Conservation (phyloP, 2,797 vertebrate genomes). For the Oophaga sylvatica region DNA sequence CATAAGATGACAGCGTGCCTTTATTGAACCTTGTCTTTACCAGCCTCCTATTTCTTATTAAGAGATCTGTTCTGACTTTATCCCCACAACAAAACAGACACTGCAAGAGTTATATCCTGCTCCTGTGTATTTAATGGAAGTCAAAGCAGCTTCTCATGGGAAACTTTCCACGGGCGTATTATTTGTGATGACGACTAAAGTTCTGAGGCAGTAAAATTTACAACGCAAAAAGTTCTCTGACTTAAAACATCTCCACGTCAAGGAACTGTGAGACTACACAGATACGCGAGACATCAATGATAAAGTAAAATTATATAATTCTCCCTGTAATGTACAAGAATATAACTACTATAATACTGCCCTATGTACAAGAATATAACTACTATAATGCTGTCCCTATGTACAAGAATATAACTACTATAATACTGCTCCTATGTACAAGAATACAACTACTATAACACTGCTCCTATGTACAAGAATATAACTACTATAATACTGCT, state of each 20-base stretch:
- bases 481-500: conserved; percentile 15
- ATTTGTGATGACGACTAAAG: not conserved
- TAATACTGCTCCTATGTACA: conserved; percentile 4
- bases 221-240: not conserved
- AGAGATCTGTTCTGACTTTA: not conserved
- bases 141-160: conserved; percentile 24
- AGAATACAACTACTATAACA: not conserved
- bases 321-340: not conserved
- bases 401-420: conserved; percentile 7
- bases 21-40: too few relatives aligned
- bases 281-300: not conserved
- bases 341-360: too few relatives aligned
- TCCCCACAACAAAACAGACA: conserved; percentile 27
- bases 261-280: not conserved
- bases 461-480: not conserved
- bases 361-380: conserved; percentile 5
- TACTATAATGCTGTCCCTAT: conserved; percentile 6
- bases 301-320: not conserved
- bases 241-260: not conserved
- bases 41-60: not conserved
- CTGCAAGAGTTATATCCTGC: conserved; percentile 20
- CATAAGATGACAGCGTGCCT: too few relatives aligned
- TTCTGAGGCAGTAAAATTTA: not conserved
- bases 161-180: conserved; percentile 12
- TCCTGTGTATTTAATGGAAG: conserved; percentile 16